Evolutionary conservation across 2,888 invertebrate genomes (phyloP).

Genomic region (Hypsopygia costalis): DNA sequence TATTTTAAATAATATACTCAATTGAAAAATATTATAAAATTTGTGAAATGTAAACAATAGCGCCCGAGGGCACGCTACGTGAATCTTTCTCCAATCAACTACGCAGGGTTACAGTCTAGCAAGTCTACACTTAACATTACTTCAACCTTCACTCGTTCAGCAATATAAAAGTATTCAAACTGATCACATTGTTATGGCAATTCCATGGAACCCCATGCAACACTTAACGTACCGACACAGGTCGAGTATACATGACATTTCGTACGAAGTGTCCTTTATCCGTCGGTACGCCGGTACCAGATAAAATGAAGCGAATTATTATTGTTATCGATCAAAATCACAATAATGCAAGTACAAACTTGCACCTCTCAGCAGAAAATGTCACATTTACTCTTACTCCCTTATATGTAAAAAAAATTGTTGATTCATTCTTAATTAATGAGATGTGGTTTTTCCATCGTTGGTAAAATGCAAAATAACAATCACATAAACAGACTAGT

Average conservation of each 20-base stretch:
- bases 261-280: conserved; percentile 47
- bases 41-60: conserved; percentile 50
- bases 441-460: conserved; percentile 71
- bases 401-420: conserved; percentile 47
- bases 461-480: conserved; percentile 74
- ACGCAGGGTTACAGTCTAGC: conserved; percentile 72
- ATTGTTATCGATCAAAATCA: conserved; percentile 13
- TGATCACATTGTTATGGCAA: conserved; percentile 79
- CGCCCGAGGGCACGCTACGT: conserved; percentile 36
- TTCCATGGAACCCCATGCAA: conserved; percentile 75
- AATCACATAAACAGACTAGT: conserved; percentile 79
- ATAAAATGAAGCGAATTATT: conserved; percentile 39
- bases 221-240: conserved; percentile 63
- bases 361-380: conserved; percentile 55
- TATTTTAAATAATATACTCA: conserved; percentile 14
- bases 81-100: conserved; percentile 67
- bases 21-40: conserved; percentile 37
- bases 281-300: conserved; percentile 34
- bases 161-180: conserved; percentile 80
- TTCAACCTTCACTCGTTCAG: conserved; percentile 66
- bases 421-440: conserved; percentile 73
- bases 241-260: conserved; percentile 64
- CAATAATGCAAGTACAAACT: conserved; percentile 31
- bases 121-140: conserved; percentile 75
- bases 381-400: conserved; percentile 65